Percentiles rank a stretch among this genome's conserved stretches.
These are phyloP conservation scores for Chionoecetes opilio DNA, from an alignment of 1,140 invertebrate genomes.

Conservation along the genomic window DNA sequence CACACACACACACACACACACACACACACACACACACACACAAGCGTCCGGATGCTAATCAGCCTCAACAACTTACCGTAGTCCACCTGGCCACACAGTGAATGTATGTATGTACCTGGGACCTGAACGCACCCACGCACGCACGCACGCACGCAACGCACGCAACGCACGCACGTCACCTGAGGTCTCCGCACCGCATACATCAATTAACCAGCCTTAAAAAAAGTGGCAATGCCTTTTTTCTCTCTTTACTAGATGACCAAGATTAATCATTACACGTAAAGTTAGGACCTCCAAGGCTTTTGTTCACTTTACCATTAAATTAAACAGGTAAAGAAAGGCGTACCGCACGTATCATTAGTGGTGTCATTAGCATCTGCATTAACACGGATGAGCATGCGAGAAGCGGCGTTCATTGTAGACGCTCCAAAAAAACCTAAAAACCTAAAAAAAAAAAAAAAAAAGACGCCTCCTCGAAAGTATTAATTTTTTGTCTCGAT, in stretches of 20 bases:
- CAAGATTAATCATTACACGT: conserved; percentile 11
- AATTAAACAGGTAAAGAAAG: conserved; percentile 14
- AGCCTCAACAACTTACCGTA: conserved; percentile 12
- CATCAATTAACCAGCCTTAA: background rate
- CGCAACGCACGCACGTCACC: background rate
- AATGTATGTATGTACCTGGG: conserved; percentile 24
- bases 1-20: background rate
- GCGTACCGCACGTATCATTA: background rate
- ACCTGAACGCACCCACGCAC: background rate
- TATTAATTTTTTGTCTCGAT: too few relatives aligned
- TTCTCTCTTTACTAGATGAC: conserved; percentile 5
- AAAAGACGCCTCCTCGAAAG: too few relatives aligned
- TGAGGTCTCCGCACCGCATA: background rate
- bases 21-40: background rate
- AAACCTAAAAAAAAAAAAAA: too few relatives aligned
- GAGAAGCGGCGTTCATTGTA: background rate
- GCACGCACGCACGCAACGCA: too few relatives aligned
- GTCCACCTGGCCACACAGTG: background rate
- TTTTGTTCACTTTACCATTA: background rate
- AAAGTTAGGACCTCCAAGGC: background rate
- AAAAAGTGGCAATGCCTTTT: background rate
- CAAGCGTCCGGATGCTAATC: background rate
- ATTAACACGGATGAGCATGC: background rate
- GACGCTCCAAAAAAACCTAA: background rate
- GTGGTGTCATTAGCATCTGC: background rate